phyloP scores from a whole-genome alignment of 2,888 invertebrate genomes.

The Ctena decussata region DNA sequence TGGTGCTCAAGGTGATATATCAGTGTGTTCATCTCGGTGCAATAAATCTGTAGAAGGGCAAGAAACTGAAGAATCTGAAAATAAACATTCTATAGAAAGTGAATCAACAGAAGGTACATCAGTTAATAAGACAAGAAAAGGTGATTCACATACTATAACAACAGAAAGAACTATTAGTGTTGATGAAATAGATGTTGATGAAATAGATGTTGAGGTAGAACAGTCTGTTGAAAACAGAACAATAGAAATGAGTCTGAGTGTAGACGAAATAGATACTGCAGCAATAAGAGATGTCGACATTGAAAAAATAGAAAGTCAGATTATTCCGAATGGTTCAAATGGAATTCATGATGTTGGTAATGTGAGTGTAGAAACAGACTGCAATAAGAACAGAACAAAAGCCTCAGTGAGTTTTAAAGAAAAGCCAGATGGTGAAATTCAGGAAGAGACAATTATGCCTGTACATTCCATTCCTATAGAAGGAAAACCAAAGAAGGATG shows the following conservation, averaged over 20 bases:
- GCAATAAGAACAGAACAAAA: slow-evolving; percentile 57
- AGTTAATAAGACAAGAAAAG: background rate
- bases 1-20: slow-evolving; percentile 11
- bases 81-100: background rate
- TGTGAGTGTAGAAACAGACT: slow-evolving; percentile 33
- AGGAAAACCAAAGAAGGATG: slow-evolving; percentile 49
- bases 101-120: background rate
- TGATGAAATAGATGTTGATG: background rate
- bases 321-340: background rate
- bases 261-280: slow-evolving; percentile 12
- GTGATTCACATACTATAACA: background rate
- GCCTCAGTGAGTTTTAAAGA: slow-evolving; percentile 36
- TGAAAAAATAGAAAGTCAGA: slow-evolving; percentile 7
- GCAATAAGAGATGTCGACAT: background rate
- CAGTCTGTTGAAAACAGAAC: background rate
- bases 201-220: background rate
- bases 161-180: background rate
- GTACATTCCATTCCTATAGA: slow-evolving; percentile 28
- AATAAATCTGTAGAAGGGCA: background rate
- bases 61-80: background rate
- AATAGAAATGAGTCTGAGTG: background rate
- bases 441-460: slow-evolving; percentile 38
- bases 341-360: background rate
- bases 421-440: slow-evolving; percentile 27
- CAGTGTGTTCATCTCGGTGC: slow-evolving; percentile 1